phyloP scores from a whole-genome alignment of 2,797 vertebrate genomes.

The Sebastiscus albofasciatus region DNA sequence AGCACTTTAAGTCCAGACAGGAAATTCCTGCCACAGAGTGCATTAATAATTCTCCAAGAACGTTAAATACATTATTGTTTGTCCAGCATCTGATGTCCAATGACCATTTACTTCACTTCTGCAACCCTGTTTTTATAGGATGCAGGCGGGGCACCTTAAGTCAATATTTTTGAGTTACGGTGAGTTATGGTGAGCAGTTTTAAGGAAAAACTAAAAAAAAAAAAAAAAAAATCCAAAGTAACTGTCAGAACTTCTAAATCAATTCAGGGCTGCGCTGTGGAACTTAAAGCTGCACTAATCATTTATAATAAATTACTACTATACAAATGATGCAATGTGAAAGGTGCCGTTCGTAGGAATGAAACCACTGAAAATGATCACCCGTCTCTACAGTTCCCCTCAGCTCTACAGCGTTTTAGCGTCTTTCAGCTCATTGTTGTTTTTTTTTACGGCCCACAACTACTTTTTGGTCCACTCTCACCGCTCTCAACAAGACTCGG shows the following conservation, averaged over 20 bases:
- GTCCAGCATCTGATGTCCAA: background rate
- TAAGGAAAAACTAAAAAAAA: too few species aligned
- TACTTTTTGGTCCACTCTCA: background rate
- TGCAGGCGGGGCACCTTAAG: background rate
- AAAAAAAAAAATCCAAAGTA: background rate
- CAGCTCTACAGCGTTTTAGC: background rate
- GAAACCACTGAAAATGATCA: background rate
- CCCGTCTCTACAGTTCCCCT: too few species aligned
- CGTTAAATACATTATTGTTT: conserved; percentile 27
- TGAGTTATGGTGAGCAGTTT: too few species aligned
- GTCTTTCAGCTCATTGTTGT: background rate
- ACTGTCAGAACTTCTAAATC: background rate
- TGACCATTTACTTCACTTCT: background rate
- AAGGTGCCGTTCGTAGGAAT: background rate
- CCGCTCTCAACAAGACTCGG: too few species aligned
- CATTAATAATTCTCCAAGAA: conserved; percentile 44
- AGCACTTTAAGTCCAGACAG: conserved; percentile 8
- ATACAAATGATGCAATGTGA: background rate
- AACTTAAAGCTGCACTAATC: background rate
- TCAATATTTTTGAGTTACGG: too few species aligned
- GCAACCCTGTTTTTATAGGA: background rate
- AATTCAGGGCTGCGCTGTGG: background rate
- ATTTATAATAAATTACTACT: background rate
- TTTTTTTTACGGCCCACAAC: background rate
- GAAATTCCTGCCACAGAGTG: conserved; percentile 19